A percentile compares a stretch with the other conserved stretches of the same genome.
These are phyloP conservation scores for Penaeus vannamei DNA, from an alignment of 1,140 invertebrate species.

Conservation along the genomic window DNA sequence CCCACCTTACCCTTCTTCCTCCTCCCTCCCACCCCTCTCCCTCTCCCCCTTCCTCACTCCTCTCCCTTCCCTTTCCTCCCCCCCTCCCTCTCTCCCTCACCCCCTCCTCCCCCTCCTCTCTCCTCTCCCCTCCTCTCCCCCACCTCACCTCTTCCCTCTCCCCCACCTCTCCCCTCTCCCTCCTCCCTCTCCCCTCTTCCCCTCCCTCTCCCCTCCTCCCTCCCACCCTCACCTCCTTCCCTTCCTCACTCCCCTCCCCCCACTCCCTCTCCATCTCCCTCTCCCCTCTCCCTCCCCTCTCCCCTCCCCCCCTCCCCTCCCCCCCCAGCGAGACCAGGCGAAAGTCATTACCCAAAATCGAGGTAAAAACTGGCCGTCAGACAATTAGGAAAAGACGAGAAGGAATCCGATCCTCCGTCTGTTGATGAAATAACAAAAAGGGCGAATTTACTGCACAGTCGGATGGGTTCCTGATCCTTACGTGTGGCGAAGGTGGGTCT, in stretches of 20 bases:
- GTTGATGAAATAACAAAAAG: no score
- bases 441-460: no score
- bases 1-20: no score
- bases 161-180: neutral
- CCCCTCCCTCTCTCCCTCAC: neutral
- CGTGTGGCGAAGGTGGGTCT: no score
- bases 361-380: constrained; percentile 33
- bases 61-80: neutral
- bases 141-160: neutral
- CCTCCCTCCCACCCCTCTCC: no score
- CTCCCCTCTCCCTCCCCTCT: neutral
- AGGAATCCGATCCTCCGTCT: constrained; percentile 37
- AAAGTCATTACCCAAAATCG: constrained; percentile 44
- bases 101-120: neutral
- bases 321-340: neutral
- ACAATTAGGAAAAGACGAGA: constrained; percentile 45
- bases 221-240: neutral
- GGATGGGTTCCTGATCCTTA: no score
- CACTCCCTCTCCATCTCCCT: neutral
- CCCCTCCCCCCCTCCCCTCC: neutral
- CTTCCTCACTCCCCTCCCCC: no score
- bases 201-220: neutral
- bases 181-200: neutral
- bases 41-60: neutral
- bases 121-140: neutral